These are phyloP conservation scores for Ceyx cyanopectus DNA, from an alignment of 2,113 vertebrate species.

Conservation along the genomic window DNA sequence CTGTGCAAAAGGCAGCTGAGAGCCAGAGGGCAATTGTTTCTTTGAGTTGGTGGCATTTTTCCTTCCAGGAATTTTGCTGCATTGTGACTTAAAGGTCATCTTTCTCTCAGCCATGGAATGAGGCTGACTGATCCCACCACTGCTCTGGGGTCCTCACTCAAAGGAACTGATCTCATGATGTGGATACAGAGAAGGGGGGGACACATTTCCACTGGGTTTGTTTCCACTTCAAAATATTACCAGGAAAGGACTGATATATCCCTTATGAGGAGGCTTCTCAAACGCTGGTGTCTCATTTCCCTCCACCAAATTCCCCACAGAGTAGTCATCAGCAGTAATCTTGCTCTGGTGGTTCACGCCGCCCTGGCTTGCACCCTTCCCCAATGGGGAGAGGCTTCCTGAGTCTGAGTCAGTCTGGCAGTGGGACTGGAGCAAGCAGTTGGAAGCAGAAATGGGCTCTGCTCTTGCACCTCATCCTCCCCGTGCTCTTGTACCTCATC, in stretches of 20 bases:
- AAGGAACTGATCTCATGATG: background rate
- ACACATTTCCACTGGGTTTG: background rate
- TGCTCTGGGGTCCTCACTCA: background rate
- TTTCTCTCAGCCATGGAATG: background rate
- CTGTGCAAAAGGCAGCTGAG: background rate
- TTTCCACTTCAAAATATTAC: background rate
- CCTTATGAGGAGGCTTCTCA: background rate
- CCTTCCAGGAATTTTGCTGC: slow-evolving; percentile 15
- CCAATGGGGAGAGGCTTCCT: background rate
- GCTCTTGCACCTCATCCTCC: background rate
- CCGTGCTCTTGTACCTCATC: accelerated
- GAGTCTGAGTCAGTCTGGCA: background rate
- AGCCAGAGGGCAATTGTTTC: background rate
- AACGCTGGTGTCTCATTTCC: background rate
- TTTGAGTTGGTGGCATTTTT: background rate
- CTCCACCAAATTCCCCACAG: background rate
- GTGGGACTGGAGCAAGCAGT: background rate
- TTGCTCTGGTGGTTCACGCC: background rate
- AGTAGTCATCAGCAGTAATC: background rate
- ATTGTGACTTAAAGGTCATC: background rate
- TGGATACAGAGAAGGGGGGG: background rate
- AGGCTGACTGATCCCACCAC: background rate
- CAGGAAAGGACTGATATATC: background rate
- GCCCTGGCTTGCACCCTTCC: background rate
- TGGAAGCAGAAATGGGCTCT: background rate